phyloP scores from a whole-genome alignment of 1,140 invertebrate genomes.

The Panagrolaimus sp. region DNA sequence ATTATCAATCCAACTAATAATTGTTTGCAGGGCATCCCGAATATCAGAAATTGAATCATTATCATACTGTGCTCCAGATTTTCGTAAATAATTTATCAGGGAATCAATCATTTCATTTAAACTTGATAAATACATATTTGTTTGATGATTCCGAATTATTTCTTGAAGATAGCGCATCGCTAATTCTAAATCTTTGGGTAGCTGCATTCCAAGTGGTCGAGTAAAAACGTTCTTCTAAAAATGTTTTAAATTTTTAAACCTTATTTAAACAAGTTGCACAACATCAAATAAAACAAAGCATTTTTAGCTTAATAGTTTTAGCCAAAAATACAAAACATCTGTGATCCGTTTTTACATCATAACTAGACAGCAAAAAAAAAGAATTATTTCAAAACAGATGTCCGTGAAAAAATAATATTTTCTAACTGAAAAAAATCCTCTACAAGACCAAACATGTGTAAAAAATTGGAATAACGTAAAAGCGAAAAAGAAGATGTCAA shows the following conservation, averaged over 20 bases:
- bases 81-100: neutral
- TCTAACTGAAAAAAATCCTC: too few species aligned
- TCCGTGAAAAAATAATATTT: too few species aligned
- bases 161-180: conserved; percentile 10
- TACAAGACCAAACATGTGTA: too few species aligned
- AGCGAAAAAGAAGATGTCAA: too few species aligned
- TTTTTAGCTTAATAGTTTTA: too few species aligned
- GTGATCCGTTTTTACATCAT: too few species aligned
- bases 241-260: neutral
- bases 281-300: too few species aligned
- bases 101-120: conserved; percentile 15
- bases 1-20: neutral
- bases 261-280: too few species aligned
- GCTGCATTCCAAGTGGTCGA: conserved; percentile 11
- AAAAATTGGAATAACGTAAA: too few species aligned
- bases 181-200: conserved; percentile 5
- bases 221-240: conserved; percentile 8
- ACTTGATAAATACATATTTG: neutral
- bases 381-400: too few species aligned
- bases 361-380: too few species aligned
- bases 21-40: neutral
- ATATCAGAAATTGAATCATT: neutral
- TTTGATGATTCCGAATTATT: conserved; percentile 3
- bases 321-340: too few species aligned
- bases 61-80: neutral